These are phyloP conservation scores for Acheta domesticus DNA, from an alignment of 2,888 invertebrate genomes.

Conservation along the genomic window DNA sequence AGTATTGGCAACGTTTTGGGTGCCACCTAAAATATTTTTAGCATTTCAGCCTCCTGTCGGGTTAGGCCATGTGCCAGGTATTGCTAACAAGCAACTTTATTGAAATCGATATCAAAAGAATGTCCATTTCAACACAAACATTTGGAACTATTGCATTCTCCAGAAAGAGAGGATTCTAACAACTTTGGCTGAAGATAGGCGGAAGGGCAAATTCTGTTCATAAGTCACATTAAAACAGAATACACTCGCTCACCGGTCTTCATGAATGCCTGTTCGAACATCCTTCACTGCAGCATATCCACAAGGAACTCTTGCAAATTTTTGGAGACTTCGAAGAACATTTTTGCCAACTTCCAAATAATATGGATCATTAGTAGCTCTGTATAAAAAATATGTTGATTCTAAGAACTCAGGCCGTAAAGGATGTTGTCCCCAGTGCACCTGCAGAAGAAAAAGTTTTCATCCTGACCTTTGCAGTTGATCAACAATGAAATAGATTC, in stretches of 20 bases:
- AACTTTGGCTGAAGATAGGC: too few relatives aligned
- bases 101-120: too few relatives aligned
- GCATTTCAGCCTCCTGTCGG: too few relatives aligned
- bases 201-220: too few relatives aligned
- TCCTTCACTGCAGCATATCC: constrained; percentile 98
- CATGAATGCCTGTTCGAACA: constrained; percentile 68
- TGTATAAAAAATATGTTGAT: constrained; percentile 94
- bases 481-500: neutral
- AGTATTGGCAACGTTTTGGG: too few relatives aligned
- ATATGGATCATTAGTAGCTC: constrained; percentile 92
- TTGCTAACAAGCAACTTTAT: too few relatives aligned
- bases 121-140: too few relatives aligned
- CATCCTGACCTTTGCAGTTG: neutral
- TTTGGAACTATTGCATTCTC: too few relatives aligned
- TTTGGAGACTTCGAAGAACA: constrained; percentile 83
- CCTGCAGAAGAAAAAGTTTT: constrained; percentile 51
- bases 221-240: too few relatives aligned
- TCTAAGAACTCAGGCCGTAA: constrained; percentile 96
- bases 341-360: constrained; percentile 89
- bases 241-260: constrained; percentile 40
- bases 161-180: too few relatives aligned
- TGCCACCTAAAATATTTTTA: too few relatives aligned
- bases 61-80: too few relatives aligned
- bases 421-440: constrained; percentile 98
- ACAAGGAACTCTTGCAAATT: constrained; percentile 88